phyloP scores from a whole-genome alignment of 1,140 invertebrate genomes.

The Hydropsyche tenuis region DNA sequence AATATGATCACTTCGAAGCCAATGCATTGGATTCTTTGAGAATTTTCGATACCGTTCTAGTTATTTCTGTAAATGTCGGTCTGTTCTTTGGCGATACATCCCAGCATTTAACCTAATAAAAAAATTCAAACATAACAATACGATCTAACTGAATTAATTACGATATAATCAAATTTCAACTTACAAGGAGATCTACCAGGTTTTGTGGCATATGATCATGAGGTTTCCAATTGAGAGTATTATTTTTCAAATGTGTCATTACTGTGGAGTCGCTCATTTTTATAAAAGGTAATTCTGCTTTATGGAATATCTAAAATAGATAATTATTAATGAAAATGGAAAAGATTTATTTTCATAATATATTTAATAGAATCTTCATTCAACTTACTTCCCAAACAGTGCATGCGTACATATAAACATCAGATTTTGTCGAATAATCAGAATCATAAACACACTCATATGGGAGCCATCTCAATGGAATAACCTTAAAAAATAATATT shows the following conservation, averaged over 20 bases:
- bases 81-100: constrained; percentile 69
- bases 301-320: constrained; percentile 71
- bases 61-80: constrained; percentile 65
- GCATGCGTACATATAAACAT: constrained; percentile 91
- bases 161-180: constrained; percentile 41
- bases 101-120: constrained; percentile 67
- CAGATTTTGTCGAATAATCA: constrained; percentile 92
- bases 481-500: constrained; percentile 57
- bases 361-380: constrained; percentile 31
- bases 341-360: no score
- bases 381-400: constrained; percentile 82
- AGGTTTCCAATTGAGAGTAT: constrained; percentile 70
- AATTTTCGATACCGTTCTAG: constrained; percentile 37
- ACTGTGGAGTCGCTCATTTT: constrained; percentile 81
- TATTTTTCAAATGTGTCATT: constrained; percentile 72
- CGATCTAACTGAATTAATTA: constrained; percentile 21
- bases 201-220: constrained; percentile 69
- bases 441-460: constrained; percentile 89
- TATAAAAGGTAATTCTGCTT: constrained; percentile 85
- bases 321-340: not conserved
- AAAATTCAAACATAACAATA: constrained; percentile 32
- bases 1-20: constrained; percentile 20
- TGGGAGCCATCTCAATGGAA: constrained; percentile 87
- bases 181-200: constrained; percentile 69
- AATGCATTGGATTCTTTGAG: constrained; percentile 32